A percentile compares a stretch with the other conserved stretches of the same genome.
phyloP scores from a whole-genome alignment of 2,888 invertebrate species.

The Idaea dimidiata region DNA sequence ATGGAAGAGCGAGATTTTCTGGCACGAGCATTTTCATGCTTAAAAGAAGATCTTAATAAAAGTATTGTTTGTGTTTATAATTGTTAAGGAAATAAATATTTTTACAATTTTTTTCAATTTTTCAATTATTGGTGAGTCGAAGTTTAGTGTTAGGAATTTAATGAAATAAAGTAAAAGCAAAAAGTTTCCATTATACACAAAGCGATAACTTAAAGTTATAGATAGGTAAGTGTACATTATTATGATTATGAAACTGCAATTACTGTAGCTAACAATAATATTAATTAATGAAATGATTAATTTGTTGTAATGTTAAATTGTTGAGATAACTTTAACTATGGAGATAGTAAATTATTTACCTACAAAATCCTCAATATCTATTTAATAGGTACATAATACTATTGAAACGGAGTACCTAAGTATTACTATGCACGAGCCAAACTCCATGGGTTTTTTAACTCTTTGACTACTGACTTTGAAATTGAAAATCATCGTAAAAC shows the following conservation, averaged over 20 bases:
- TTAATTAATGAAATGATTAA: slow-evolving; percentile 26
- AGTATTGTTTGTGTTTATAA: no score
- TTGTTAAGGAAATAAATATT: no score
- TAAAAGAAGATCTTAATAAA: no score
- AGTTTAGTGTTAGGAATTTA: not conserved
- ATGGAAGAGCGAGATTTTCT: no score
- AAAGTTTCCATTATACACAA: slow-evolving; percentile 37
- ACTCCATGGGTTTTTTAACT: no score
- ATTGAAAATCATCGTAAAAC: no score
- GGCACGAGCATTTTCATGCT: no score
- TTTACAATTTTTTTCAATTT: no score
- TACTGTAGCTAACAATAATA: slow-evolving; percentile 8
- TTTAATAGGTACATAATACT: not conserved
- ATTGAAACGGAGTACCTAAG: not conserved
- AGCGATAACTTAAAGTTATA: slow-evolving; percentile 6
- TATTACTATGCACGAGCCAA: no score
- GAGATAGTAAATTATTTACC: slow-evolving; percentile 14
- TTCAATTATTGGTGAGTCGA: not conserved
- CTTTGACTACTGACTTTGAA: no score
- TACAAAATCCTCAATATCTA: no score
- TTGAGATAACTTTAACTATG: slow-evolving; percentile 17
- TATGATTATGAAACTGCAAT: slow-evolving; percentile 3
- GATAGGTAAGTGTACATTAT: no score
- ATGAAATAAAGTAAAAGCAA: slow-evolving; percentile 13
- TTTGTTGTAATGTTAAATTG: slow-evolving; percentile 26